Percentiles rank a stretch among this genome's conserved stretches.
Conservation (phyloP, 2,113 vertebrate species). For the Phyllostomus hastatus region DNA sequence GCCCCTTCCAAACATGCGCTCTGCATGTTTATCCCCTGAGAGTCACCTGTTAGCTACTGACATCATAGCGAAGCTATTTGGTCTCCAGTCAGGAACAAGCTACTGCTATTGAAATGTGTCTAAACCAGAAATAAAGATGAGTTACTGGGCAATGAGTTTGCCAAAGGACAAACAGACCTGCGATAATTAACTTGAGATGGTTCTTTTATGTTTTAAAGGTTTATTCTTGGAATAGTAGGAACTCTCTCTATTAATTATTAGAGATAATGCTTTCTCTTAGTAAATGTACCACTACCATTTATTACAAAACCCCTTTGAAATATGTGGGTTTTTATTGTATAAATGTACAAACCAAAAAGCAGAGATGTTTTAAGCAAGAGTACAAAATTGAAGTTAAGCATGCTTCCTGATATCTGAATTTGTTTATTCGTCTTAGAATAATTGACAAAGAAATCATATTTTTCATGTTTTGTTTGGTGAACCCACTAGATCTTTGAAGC, state of each 20-base stretch:
- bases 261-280: constrained; percentile 1
- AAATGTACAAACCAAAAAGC: neutral
- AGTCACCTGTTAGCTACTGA: neutral
- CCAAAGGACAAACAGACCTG: neutral
- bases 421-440: constrained; percentile 18
- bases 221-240: constrained; percentile 26
- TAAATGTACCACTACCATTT: neutral
- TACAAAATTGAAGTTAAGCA: neutral
- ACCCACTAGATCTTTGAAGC: neutral
- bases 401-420: neutral
- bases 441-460: neutral
- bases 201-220: neutral
- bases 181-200: neutral
- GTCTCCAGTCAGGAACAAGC: neutral
- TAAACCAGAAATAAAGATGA: constrained; percentile 35
- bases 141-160: constrained; percentile 4
- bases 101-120: neutral
- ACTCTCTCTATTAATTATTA: neutral
- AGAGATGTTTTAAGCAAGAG: neutral
- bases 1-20: neutral
- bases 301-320: neutral
- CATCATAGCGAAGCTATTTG: neutral
- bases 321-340: neutral
- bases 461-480: neutral
- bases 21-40: neutral